Percentiles rank a stretch among this genome's conserved stretches.
These are phyloP conservation scores for Laupala kohalensis DNA, from an alignment of 1,140 invertebrate genomes.

Conservation along the genomic window DNA sequence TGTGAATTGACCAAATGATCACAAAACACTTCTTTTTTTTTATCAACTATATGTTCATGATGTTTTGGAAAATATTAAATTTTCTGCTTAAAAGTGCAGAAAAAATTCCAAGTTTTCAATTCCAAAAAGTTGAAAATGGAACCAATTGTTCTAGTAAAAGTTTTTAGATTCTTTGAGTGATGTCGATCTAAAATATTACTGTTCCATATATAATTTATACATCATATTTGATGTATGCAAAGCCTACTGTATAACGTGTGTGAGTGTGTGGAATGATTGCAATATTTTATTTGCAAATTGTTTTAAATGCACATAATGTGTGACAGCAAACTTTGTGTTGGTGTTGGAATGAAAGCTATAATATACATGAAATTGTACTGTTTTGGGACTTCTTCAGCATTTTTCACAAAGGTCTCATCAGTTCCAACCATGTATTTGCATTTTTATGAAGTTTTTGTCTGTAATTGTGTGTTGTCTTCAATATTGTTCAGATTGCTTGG, in stretches of 20 bases:
- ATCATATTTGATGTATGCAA: slow-evolving; percentile 8
- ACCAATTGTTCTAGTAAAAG: slow-evolving; percentile 11
- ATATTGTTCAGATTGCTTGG: slow-evolving; percentile 22
- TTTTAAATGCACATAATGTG: slow-evolving; percentile 14
- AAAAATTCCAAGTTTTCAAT: slow-evolving; percentile 11
- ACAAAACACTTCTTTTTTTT: slow-evolving; percentile 7
- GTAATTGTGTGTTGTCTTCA: slow-evolving; percentile 24
- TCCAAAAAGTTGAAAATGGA: slow-evolving; percentile 9
- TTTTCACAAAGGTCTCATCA: slow-evolving; percentile 21
- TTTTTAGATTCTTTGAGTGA: slow-evolving; percentile 13
- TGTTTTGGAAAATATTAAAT: slow-evolving; percentile 11
- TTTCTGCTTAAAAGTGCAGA: slow-evolving; percentile 6
- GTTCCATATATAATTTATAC: slow-evolving; percentile 14
- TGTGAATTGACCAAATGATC: slow-evolving; percentile 8
- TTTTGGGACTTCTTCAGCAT: slow-evolving; percentile 18
- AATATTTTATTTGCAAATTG: slow-evolving; percentile 14
- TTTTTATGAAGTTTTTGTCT: slow-evolving; percentile 26
- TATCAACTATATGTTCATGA: slow-evolving; percentile 7
- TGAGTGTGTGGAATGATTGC: slow-evolving; percentile 5
- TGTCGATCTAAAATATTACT: slow-evolving; percentile 11
- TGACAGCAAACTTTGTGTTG: slow-evolving; percentile 14
- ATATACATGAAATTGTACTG: slow-evolving; percentile 19
- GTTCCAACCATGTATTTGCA: slow-evolving; percentile 21
- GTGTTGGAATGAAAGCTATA: slow-evolving; percentile 28
- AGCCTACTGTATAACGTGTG: slow-evolving; percentile 2